These are phyloP conservation scores for Acomys russatus DNA, from an alignment of 2,797 vertebrate species.

Conservation along the genomic window DNA sequence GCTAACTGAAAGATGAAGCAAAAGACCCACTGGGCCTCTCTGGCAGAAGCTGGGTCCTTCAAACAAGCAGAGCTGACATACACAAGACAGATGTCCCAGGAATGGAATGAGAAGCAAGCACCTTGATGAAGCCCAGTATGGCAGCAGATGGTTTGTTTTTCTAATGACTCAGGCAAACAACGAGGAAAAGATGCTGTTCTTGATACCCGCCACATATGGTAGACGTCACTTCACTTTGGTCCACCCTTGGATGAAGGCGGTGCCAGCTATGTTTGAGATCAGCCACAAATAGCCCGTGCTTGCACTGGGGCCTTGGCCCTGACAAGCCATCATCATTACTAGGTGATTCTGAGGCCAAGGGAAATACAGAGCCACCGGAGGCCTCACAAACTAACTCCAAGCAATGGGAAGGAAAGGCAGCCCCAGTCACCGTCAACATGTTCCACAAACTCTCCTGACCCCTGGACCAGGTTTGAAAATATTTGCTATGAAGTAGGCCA, in stretches of 20 bases:
- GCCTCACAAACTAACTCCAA: slow-evolving; percentile 45
- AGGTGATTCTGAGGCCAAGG: slow-evolving; percentile 65
- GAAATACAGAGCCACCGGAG: slow-evolving; percentile 42
- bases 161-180: neutral
- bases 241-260: slow-evolving; percentile 42
- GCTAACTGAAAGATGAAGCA: neutral
- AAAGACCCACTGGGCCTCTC: neutral
- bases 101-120: neutral
- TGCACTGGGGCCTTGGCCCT: slow-evolving; percentile 61
- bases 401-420: neutral
- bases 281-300: slow-evolving; percentile 73
- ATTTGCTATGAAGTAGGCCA: neutral
- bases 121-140: neutral
- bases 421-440: neutral
- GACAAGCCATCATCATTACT: slow-evolving; percentile 69
- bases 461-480: slow-evolving; percentile 44
- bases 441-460: slow-evolving; percentile 68
- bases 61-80: neutral
- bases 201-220: neutral
- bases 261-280: slow-evolving; percentile 65
- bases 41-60: neutral
- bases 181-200: neutral
- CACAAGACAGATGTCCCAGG: neutral
- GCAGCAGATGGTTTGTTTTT: neutral
- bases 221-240: neutral